phyloP scores from a whole-genome alignment of 2,888 invertebrate genomes.

The Drosophila mettleri region DNA sequence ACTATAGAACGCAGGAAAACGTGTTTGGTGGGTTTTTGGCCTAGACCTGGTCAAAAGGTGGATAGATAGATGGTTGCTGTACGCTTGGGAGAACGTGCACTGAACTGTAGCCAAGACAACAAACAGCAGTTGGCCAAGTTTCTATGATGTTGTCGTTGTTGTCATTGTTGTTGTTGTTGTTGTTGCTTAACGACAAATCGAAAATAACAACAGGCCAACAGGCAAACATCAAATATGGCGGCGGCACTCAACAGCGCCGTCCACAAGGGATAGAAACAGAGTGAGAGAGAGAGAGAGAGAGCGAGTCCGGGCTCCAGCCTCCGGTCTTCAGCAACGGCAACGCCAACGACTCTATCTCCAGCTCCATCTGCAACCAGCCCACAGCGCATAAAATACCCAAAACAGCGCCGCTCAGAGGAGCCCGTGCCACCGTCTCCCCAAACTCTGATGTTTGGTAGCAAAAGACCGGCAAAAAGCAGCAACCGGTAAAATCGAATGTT shows the following conservation, averaged over 20 bases:
- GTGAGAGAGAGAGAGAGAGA: neutral
- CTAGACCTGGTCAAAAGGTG: slow-evolving; percentile 59
- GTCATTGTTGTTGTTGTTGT: slow-evolving; percentile 22
- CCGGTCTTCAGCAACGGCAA: slow-evolving; percentile 17
- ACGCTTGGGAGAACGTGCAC: slow-evolving; percentile 41
- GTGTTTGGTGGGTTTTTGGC: slow-evolving; percentile 49
- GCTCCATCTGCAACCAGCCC: slow-evolving; percentile 19
- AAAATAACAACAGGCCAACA: slow-evolving; percentile 69
- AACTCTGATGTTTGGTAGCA: slow-evolving; percentile 37
- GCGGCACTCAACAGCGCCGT: slow-evolving; percentile 43
- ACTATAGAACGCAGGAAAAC: slow-evolving; percentile 40
- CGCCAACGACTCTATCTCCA: slow-evolving; percentile 1
- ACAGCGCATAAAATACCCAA: slow-evolving; percentile 54
- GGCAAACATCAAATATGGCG: slow-evolving; percentile 73
- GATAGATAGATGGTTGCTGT: slow-evolving; percentile 44
- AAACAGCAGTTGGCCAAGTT: slow-evolving; percentile 70
- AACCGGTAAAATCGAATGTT: slow-evolving; percentile 82
- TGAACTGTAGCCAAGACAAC: slow-evolving; percentile 51
- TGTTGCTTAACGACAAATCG: slow-evolving; percentile 60
- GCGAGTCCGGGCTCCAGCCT: slow-evolving; percentile 6
- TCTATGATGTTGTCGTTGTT: slow-evolving; percentile 40
- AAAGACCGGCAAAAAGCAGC: slow-evolving; percentile 79
- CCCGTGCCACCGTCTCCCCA: neutral
- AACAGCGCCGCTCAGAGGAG: slow-evolving; percentile 46
- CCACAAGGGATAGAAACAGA: slow-evolving; percentile 44